phyloP scores from a whole-genome alignment of 2,113 vertebrate species.

The Casuarius casuarius region DNA sequence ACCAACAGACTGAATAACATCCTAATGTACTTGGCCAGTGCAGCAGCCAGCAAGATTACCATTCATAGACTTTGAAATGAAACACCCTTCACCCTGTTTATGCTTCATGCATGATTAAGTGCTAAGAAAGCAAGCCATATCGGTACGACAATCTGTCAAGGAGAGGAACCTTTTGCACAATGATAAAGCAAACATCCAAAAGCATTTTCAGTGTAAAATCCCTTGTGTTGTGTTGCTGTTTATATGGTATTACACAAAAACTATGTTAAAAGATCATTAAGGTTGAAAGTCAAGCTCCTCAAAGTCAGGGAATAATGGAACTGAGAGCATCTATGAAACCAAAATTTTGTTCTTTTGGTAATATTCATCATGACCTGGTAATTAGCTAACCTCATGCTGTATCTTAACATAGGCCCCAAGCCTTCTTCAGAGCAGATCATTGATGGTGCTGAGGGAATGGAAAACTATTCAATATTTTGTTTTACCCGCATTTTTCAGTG shows the following conservation, averaged over 20 bases:
- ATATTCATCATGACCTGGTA: not conserved
- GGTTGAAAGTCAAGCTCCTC: not conserved
- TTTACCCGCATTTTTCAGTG: not conserved
- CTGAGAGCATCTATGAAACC: not conserved
- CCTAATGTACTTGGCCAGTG: slow-evolving; percentile 34
- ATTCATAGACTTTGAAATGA: slow-evolving; percentile 59
- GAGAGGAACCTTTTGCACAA: slow-evolving; percentile 29
- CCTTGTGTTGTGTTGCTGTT: not conserved
- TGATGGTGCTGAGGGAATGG: not conserved
- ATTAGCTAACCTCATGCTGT: not conserved
- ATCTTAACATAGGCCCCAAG: not conserved
- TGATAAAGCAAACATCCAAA: slow-evolving; percentile 11
- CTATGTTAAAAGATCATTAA: slow-evolving; percentile 24
- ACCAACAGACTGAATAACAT: slow-evolving; percentile 15
- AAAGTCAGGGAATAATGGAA: not conserved
- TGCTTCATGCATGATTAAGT: slow-evolving; percentile 59
- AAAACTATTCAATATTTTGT: not conserved
- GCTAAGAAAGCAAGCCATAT: slow-evolving; percentile 33
- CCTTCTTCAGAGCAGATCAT: not conserved
- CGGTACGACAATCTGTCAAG: not conserved
- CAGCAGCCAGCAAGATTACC: slow-evolving; percentile 46
- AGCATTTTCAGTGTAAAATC: slow-evolving; percentile 6
- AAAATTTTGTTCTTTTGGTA: not conserved
- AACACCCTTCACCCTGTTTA: slow-evolving; percentile 63
- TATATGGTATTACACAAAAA: not conserved